These are phyloP conservation scores for Charadrius vociferus DNA, from an alignment of 2,113 vertebrate genomes.

Conservation along the genomic window DNA sequence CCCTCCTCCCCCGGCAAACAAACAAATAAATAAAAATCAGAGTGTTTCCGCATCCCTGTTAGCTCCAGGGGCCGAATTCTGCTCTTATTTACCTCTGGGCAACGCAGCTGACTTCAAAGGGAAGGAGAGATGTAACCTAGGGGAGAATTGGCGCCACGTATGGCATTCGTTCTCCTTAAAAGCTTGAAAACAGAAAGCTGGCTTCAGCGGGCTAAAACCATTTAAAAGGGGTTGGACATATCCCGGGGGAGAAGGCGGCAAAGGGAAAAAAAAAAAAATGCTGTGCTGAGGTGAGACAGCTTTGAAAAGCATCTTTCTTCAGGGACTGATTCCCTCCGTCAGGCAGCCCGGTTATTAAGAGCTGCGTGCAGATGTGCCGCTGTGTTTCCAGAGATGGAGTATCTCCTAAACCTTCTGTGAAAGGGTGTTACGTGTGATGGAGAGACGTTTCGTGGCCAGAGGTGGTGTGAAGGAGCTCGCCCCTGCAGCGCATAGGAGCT, in stretches of 20 bases:
- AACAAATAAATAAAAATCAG: not conserved
- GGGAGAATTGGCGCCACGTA: constrained; percentile 9
- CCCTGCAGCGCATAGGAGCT: not conserved
- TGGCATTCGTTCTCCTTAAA: not conserved
- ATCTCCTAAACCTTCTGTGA: constrained; percentile 62
- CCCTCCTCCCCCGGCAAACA: not conserved
- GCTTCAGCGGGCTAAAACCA: not conserved
- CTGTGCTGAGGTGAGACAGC: not conserved
- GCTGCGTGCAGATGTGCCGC: constrained; percentile 56
- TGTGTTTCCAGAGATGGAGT: constrained; percentile 62
- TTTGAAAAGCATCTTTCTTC: constrained; percentile 56
- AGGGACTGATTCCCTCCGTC: not conserved
- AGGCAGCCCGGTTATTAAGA: not conserved
- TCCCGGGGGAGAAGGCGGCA: not conserved
- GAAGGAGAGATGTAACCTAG: constrained; percentile 3
- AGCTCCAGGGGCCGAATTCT: not conserved
- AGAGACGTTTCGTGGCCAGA: constrained; percentile 52
- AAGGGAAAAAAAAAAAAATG: not conserved
- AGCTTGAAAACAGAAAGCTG: not conserved
- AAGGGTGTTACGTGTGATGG: constrained; percentile 59
- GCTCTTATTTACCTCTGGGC: not conserved
- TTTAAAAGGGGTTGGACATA: not conserved
- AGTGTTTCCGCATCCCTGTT: not conserved
- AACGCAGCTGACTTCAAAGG: constrained; percentile 36
- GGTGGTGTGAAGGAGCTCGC: constrained; percentile 38